phyloP scores from a whole-genome alignment of 64 coral and sea anemone genomes.

The Porites australiensis region DNA sequence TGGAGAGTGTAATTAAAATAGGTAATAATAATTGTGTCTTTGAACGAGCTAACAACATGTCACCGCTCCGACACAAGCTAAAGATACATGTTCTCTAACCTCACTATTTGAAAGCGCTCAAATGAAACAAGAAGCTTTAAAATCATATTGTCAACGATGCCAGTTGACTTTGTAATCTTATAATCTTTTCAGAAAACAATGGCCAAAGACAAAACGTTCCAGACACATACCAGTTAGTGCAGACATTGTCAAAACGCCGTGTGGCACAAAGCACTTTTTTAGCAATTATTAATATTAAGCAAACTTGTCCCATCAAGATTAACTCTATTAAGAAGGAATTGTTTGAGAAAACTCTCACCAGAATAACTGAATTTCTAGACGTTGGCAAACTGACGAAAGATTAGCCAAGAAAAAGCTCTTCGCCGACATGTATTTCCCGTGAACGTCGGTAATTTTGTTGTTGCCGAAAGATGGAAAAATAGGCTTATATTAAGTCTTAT shows the following conservation, averaged over 20 bases:
- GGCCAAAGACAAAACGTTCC: not conserved
- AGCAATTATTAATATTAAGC: not conserved
- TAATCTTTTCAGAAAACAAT: not conserved
- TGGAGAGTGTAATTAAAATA: not conserved
- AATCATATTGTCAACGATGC: not conserved
- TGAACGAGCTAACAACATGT: not conserved
- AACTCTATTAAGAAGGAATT: not conserved
- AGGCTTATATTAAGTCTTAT: too few species aligned
- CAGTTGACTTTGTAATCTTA: not conserved
- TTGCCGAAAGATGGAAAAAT: not conserved
- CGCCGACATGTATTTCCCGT: not conserved
- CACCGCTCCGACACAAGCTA: not conserved
- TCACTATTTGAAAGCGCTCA: not conserved
- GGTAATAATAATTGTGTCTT: too few species aligned
- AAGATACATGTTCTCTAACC: not conserved
- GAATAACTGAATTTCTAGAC: not conserved
- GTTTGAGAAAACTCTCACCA: not conserved
- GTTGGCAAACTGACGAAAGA: not conserved
- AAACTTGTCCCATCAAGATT: not conserved
- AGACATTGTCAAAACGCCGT: not conserved
- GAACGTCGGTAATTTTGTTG: not conserved
- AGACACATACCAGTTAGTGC: not conserved
- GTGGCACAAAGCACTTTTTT: slow-evolving; percentile 1
- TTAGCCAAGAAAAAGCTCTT: not conserved
- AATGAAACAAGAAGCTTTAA: not conserved